phyloP scores from a whole-genome alignment of 1,140 invertebrate species.

The Drosophila jambulina region DNA sequence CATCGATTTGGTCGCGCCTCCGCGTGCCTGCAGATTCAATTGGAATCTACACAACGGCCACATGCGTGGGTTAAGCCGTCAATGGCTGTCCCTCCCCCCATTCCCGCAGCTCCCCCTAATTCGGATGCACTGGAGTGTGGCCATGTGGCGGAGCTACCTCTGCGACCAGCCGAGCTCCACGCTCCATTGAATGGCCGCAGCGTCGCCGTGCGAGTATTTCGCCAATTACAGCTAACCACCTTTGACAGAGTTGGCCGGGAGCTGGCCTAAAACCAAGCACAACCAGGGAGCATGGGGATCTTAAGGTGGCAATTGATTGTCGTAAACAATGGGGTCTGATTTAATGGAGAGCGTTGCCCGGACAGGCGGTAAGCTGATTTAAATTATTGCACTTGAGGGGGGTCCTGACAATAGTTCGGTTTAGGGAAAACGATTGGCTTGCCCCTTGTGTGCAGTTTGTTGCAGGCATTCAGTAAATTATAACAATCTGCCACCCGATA shows the following conservation, averaged over 20 bases:
- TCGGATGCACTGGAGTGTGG: slow-evolving; percentile 60
- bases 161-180: slow-evolving; percentile 32
- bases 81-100: slow-evolving; percentile 1
- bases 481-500: slow-evolving; percentile 12
- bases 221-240: slow-evolving; percentile 68
- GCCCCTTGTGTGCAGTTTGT: slow-evolving; percentile 13
- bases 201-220: slow-evolving; percentile 57
- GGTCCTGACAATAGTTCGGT: slow-evolving; percentile 13
- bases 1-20: slow-evolving; percentile 48
- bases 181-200: slow-evolving; percentile 66
- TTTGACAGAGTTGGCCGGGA: slow-evolving; percentile 32
- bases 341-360: slow-evolving; percentile 57
- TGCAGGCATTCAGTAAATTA: slow-evolving; percentile 20
- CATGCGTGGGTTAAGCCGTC: slow-evolving; percentile 69
- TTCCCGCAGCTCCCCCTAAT: background rate
- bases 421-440: slow-evolving; percentile 4
- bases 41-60: slow-evolving; percentile 68
- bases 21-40: slow-evolving; percentile 62
- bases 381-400: slow-evolving; percentile 36
- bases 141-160: slow-evolving; percentile 17
- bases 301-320: slow-evolving; percentile 76
- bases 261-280: slow-evolving; percentile 13
- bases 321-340: slow-evolving; percentile 59
- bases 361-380: slow-evolving; percentile 39
- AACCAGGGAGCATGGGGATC: slow-evolving; percentile 22